Percentiles rank a stretch among this genome's conserved stretches.
Conservation (phyloP, 2,113 vertebrate species). For the Oenanthe melanoleuca region DNA sequence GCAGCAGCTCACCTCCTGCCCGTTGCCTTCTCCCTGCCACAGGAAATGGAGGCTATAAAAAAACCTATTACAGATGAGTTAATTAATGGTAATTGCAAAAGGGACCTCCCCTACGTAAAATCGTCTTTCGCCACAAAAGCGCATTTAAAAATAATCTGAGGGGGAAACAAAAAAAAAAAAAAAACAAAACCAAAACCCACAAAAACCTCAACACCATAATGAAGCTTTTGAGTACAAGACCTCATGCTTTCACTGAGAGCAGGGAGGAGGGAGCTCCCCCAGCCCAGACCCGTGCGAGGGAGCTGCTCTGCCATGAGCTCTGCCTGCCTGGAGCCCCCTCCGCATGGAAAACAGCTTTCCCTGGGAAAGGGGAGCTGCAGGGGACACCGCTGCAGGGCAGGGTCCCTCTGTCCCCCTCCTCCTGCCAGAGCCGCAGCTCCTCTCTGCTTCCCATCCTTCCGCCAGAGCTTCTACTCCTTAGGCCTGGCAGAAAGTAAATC, state of each 20-base stretch:
- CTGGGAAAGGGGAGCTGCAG: neutral
- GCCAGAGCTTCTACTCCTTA: neutral
- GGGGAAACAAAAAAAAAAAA: too few species aligned
- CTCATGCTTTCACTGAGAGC: neutral
- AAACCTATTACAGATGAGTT: slow-evolving; percentile 37
- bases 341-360: neutral
- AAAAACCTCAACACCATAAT: neutral
- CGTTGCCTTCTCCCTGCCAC: rapidly evolving
- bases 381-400: neutral
- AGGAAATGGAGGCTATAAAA: slow-evolving; percentile 4
- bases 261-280: neutral
- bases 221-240: neutral
- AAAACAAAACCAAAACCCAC: too few species aligned
- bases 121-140: neutral
- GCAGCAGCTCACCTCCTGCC: neutral
- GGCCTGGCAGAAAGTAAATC: neutral
- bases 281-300: rapidly evolving
- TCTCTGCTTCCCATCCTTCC: neutral
- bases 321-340: neutral
- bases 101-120: slow-evolving; percentile 10
- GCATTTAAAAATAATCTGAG: slow-evolving; percentile 17
- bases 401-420: neutral
- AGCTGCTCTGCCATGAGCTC: neutral
- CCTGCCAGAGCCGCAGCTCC: rapidly evolving
- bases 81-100: slow-evolving; percentile 57